Evolutionary conservation across 2,113 vertebrate species (phyloP).

Genomic region (Desmodus rotundus): DNA sequence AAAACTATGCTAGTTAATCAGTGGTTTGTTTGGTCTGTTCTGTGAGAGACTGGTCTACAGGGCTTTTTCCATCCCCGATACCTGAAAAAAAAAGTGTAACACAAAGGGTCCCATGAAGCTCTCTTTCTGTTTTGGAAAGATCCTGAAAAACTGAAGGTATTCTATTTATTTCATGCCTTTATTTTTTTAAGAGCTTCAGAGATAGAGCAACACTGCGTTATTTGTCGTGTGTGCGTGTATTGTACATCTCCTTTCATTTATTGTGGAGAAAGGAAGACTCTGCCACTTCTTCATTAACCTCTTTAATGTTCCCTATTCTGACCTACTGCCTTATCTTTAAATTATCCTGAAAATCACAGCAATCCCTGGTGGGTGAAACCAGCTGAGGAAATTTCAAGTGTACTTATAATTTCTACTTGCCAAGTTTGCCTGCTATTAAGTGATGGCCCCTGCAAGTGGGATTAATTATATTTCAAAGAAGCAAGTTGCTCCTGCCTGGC

Average conservation of each 20-base stretch:
- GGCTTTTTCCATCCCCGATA: not conserved
- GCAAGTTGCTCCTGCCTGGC: conserved; percentile 63
- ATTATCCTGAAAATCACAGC: conserved; percentile 64
- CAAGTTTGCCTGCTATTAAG: conserved; percentile 70
- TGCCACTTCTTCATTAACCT: conserved; percentile 58
- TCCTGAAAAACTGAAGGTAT: not conserved
- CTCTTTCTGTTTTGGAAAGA: not conserved
- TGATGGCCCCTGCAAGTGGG: conserved; percentile 57
- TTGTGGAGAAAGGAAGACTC: not conserved
- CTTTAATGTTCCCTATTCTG: conserved; percentile 41
- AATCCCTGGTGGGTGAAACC: conserved; percentile 51
- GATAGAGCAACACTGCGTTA: not conserved
- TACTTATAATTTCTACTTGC: conserved; percentile 76
- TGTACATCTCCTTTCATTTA: conserved; percentile 7
- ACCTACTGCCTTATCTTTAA: conserved; percentile 55
- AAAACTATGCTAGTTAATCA: not conserved
- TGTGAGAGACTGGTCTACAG: not conserved
- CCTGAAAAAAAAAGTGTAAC: not conserved
- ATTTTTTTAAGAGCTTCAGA: not conserved
- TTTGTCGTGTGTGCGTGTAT: not conserved
- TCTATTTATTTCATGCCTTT: not conserved
- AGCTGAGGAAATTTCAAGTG: conserved; percentile 67
- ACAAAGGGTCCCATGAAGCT: not conserved
- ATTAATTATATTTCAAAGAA: conserved; percentile 73
- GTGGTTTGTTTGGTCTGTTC: not conserved